Conservation (phyloP, 2,888 invertebrate genomes). For the Drosophila quasianomalipes region DNA sequence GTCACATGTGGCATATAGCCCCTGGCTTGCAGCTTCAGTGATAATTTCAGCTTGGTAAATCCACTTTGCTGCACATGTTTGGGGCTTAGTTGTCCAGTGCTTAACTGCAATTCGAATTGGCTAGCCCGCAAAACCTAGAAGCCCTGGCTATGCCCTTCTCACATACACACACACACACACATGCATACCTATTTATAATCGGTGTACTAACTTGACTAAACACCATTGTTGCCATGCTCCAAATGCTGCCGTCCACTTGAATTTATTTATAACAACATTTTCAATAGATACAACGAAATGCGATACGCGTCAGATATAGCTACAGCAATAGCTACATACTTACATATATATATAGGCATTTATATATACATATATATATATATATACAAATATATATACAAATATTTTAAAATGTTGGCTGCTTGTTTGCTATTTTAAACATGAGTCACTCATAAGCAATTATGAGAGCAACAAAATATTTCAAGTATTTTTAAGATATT, state of each 20-base stretch:
- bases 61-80: constrained; percentile 80
- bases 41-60: constrained; percentile 79
- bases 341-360: background rate
- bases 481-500: constrained; percentile 27
- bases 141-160: constrained; percentile 22
- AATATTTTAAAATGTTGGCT: constrained; percentile 67
- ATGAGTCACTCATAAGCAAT: constrained; percentile 44
- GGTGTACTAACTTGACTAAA: constrained; percentile 40
- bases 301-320: constrained; percentile 52
- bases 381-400: constrained; percentile 16
- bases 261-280: constrained; percentile 70
- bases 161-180: constrained; percentile 1
- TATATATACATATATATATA: background rate
- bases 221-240: constrained; percentile 47
- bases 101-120: constrained; percentile 62
- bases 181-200: constrained; percentile 30
- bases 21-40: constrained; percentile 59
- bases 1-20: constrained; percentile 71
- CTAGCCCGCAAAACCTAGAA: constrained; percentile 37
- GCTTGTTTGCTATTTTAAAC: constrained; percentile 66
- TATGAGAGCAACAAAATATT: constrained; percentile 38
- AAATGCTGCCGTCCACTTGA: constrained; percentile 53
- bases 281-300: constrained; percentile 63
- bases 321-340: constrained; percentile 19
- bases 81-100: constrained; percentile 61